These are phyloP conservation scores for Nasonia longicornis DNA, from an alignment of 1,140 invertebrate genomes.

Conservation along the genomic window DNA sequence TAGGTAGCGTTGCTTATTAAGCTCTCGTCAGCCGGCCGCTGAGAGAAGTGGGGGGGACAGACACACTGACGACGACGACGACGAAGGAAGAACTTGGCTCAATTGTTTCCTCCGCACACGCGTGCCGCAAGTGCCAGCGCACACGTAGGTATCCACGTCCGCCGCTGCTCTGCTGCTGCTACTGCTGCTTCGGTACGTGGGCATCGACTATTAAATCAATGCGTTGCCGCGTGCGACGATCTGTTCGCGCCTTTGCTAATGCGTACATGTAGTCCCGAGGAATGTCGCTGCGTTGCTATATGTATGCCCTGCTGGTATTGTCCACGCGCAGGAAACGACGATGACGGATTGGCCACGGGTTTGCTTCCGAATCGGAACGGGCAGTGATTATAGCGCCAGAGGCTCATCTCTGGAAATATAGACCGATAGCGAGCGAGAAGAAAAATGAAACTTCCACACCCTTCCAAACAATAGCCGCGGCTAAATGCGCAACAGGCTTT, in stretches of 20 bases:
- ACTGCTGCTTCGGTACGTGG: slow-evolving; percentile 62
- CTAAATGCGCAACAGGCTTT: no score
- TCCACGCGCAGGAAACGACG: not conserved
- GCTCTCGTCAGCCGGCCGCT: slow-evolving; percentile 50
- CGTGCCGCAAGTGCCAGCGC: slow-evolving; percentile 58
- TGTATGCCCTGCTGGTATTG: not conserved
- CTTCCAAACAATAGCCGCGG: no score
- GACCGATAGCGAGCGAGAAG: no score
- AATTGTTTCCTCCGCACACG: slow-evolving; percentile 69
- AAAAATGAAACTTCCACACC: no score
- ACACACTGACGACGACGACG: not conserved
- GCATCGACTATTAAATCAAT: slow-evolving; percentile 68
- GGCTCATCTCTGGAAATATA: no score
- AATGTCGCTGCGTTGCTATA: not conserved
- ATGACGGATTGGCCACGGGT: not conserved
- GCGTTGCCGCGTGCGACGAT: slow-evolving; percentile 59
- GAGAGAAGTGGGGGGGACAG: slow-evolving; percentile 18
- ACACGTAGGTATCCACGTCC: slow-evolving; percentile 56
- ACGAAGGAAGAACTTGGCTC: slow-evolving; percentile 50
- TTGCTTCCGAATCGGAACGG: not conserved
- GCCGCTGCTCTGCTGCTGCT: slow-evolving; percentile 52
- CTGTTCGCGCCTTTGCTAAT: slow-evolving; percentile 65
- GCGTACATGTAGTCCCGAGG: slow-evolving; percentile 32
- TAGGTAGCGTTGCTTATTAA: slow-evolving; percentile 70
- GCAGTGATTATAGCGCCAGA: no score